Evolutionary conservation across 2,888 invertebrate genomes (phyloP).

Genomic region (Xylophagus ater): DNA sequence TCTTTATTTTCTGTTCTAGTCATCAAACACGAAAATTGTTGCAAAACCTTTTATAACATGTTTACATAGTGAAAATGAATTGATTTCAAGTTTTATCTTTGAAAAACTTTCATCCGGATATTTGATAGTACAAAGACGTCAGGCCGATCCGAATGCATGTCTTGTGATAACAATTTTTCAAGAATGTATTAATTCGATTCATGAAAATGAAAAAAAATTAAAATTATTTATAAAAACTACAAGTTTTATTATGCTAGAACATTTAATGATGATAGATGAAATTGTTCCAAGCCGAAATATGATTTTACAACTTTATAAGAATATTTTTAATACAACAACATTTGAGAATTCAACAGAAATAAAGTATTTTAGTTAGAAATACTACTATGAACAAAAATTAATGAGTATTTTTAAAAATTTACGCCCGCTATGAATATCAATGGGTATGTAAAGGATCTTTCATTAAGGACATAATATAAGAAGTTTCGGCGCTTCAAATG

Average conservation of each 20-base stretch:
- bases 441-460: no score
- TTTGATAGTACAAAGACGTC: conserved; percentile 31
- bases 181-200: conserved; percentile 25
- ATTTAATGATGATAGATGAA: conserved; percentile 37
- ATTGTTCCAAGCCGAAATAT: conserved; percentile 30
- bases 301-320: conserved; percentile 27
- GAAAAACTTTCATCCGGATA: conserved; percentile 31
- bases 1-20: conserved; percentile 14
- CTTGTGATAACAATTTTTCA: conserved; percentile 32
- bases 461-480: no score
- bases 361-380: conserved; percentile 17
- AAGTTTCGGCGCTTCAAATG: no score
- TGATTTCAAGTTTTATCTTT: conserved; percentile 28
- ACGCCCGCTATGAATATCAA: no score
- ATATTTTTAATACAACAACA: conserved; percentile 20
- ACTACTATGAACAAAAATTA: no score
- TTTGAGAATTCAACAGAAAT: conserved; percentile 23
- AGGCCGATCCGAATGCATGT: conserved; percentile 30
- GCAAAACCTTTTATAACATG: conserved; percentile 32
- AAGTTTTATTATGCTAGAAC: conserved; percentile 30
- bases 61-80: conserved; percentile 26
- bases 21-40: conserved; percentile 28
- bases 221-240: conserved; percentile 27
- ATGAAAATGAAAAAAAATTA: conserved; percentile 19
- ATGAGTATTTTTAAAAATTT: no score